Evolutionary conservation across 1,140 invertebrate genomes (phyloP), one percentile per base, ranked within the genome.

Genomic region (Drosophila arizonae): DNA sequence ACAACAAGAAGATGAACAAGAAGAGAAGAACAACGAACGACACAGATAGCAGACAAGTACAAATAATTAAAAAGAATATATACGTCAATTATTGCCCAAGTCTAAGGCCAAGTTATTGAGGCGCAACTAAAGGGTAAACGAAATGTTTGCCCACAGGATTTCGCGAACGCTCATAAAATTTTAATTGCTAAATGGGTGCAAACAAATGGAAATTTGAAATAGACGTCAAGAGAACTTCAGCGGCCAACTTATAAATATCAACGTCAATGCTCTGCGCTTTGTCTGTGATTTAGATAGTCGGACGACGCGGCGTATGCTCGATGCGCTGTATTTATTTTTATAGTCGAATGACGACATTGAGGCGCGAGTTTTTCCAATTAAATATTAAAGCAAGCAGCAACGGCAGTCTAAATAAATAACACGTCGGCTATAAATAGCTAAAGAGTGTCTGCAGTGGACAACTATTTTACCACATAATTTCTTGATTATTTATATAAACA

Each of bases 291-390:
- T 56, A 46, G 24, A 41, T 45, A 46, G 17, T 15, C 13, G 54
- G 41, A 36, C 24, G 15, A 72, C 69, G 33, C 43, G 69, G 24
- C 69, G 73, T 76, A 76, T 72, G 28, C 62, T 26, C 69, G 55
- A 65, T 71, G 57, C 52, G 46, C 13, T 50, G 26, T 71, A 58
- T 84, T 77, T 89, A 88, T 88, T 88, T 87, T 79, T 72, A 78
- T 87, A 52, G 41, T 73, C 41, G 74, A 69, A 84, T 88, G 84
- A 88, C 84, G 84, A 89, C 85, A 89, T 88, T 89, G 77, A 57
- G 56, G 63, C 74, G 72, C 78, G 69, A 81, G 64, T 61, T 78
- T 89, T 88, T 89, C 80, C 85, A 88, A 88, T 88, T 85, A 88
- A 89, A 88, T 80, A 62, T 76, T 72, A 69, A 70, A 79, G 78